Percentiles rank a stretch among this genome's conserved stretches.
Evolutionary conservation across 2,888 invertebrate species (phyloP).

Genomic region (Euzophera pinguis): DNA sequence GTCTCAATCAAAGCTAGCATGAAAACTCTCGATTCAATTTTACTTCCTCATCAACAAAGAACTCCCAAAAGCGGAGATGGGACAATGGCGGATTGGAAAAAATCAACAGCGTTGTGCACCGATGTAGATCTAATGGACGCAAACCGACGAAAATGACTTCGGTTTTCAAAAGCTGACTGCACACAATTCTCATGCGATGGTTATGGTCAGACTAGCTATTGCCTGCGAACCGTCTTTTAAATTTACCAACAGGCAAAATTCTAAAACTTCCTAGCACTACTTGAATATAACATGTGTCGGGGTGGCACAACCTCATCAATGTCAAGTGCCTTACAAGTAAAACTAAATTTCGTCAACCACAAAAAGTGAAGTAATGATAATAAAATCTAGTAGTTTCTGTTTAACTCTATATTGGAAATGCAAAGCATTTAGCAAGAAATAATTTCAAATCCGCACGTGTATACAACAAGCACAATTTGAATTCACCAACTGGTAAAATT

Average conservation of each 20-base stretch:
- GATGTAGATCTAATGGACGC: conserved; percentile 33
- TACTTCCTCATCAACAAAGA: neutral
- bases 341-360: too few species aligned
- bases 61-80: conserved; percentile 8
- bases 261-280: neutral
- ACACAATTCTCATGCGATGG: neutral
- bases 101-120: conserved; percentile 16
- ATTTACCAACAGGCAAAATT: too few species aligned
- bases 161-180: neutral
- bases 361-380: too few species aligned
- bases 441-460: too few species aligned
- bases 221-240: neutral
- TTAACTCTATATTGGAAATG: too few species aligned
- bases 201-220: neutral
- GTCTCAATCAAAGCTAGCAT: neutral
- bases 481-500: too few species aligned
- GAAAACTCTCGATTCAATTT: neutral
- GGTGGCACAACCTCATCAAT: conserved; percentile 1
- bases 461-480: too few species aligned
- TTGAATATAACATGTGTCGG: neutral
- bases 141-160: conserved; percentile 33
- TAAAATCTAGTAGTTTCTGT: too few species aligned
- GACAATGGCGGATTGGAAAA: conserved; percentile 8
- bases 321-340: conserved; percentile 19
- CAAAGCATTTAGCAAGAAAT: too few species aligned